Evolutionary conservation across 1,140 invertebrate species (phyloP).

Genomic region (Pseudomyrmex dendroicus): DNA sequence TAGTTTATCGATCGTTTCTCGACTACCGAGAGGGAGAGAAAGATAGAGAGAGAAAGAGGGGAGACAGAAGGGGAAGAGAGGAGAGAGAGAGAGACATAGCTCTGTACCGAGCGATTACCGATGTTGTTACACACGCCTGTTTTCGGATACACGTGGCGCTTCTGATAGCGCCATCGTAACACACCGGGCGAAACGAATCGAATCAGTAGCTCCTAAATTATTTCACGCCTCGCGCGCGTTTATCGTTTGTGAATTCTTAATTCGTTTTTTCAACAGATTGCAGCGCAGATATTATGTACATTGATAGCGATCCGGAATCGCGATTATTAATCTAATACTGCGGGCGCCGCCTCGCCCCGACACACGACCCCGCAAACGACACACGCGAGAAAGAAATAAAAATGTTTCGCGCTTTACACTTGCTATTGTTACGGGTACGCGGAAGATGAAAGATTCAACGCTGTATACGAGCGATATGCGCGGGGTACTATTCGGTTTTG

Average conservation of each 20-base stretch:
- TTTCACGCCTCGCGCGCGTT: conserved; percentile 27
- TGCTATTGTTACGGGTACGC: not conserved
- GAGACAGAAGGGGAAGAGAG: not conserved
- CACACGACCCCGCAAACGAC: conserved; percentile 14
- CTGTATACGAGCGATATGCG: not conserved
- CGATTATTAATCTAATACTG: conserved; percentile 43
- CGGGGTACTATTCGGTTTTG: conserved; percentile 5
- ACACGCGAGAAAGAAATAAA: conserved; percentile 54
- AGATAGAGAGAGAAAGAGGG: not conserved
- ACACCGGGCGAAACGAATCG: not conserved
- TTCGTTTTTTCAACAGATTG: conserved; percentile 17
- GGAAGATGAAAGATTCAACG: conserved; percentile 45
- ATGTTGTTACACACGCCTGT: conserved; percentile 35
- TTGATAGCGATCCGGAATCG: conserved; percentile 19
- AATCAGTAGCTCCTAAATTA: conserved; percentile 2
- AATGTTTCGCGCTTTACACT: conserved; percentile 26
- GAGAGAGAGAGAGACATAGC: not conserved
- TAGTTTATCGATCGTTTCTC: conserved; percentile 48
- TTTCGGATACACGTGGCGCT: conserved; percentile 22
- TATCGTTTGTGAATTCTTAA: conserved; percentile 27
- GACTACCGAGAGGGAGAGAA: not conserved
- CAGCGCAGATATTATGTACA: not conserved
- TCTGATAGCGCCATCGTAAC: conserved; percentile 10
- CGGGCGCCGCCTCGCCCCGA: not conserved
- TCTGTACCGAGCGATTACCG: conserved; percentile 25